Evolutionary conservation across 2,797 vertebrate species (phyloP).

Genomic region (Luscinia megarhynchos): DNA sequence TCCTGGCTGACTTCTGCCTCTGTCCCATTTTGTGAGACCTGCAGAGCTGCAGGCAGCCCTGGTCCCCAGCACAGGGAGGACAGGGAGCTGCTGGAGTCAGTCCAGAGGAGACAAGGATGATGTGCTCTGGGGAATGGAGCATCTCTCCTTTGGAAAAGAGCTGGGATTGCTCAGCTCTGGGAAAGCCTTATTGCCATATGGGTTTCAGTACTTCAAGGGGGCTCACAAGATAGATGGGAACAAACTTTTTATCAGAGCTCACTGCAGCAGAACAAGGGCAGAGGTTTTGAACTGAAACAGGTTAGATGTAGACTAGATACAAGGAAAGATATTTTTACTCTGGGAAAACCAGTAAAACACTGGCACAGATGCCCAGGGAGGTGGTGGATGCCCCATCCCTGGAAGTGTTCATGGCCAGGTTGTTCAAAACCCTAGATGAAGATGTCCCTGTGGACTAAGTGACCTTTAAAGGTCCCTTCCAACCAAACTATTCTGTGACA

Average conservation of each 20-base stretch:
- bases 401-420: neutral
- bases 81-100: neutral
- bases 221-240: neutral
- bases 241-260: neutral
- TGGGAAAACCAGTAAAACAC: neutral
- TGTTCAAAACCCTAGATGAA: neutral
- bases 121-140: neutral
- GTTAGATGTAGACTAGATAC: neutral
- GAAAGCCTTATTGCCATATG: neutral
- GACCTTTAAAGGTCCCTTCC: neutral
- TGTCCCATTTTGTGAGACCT: neutral
- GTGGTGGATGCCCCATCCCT: neutral
- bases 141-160: neutral
- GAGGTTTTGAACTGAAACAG: neutral
- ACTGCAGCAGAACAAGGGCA: neutral
- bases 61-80: neutral
- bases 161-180: neutral
- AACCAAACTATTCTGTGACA: neutral
- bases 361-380: neutral
- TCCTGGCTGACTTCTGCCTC: neutral
- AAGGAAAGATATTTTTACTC: neutral
- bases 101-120: neutral
- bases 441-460: neutral
- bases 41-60: neutral
- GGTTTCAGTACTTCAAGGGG: neutral